Evolutionary conservation across 1,140 invertebrate genomes (phyloP).

Genomic region (Ceratitis capitata): DNA sequence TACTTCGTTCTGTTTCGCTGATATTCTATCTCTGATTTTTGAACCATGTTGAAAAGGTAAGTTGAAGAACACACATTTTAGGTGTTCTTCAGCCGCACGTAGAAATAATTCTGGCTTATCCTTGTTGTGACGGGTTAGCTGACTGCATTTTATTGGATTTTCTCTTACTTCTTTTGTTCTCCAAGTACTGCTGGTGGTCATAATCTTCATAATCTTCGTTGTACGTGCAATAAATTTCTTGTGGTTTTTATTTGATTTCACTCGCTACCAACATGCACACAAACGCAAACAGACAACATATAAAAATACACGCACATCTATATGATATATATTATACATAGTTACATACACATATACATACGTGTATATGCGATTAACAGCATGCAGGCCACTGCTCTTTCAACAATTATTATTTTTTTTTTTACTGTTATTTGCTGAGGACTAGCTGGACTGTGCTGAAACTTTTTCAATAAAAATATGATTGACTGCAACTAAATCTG

Average conservation of each 20-base stretch:
- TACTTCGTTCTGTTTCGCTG: too few species aligned
- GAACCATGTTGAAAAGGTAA: too few species aligned
- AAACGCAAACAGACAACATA: too few species aligned
- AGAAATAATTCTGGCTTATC: neutral
- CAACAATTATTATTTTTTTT: neutral
- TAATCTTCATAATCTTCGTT: neutral
- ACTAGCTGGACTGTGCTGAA: neutral
- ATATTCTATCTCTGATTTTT: too few species aligned
- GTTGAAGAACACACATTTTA: too few species aligned
- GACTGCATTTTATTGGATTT: neutral
- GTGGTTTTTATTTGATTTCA: neutral
- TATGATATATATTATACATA: too few species aligned
- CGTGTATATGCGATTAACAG: too few species aligned
- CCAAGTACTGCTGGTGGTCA: neutral
- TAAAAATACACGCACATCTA: too few species aligned
- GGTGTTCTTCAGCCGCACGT: neutral
- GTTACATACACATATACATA: too few species aligned
- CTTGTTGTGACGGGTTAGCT: neutral
- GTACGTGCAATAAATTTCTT: neutral
- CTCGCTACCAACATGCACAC: too few species aligned
- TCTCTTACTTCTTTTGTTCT: neutral
- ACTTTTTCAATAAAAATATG: constrained; percentile 31
- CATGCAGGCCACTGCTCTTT: neutral
- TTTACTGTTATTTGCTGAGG: neutral
- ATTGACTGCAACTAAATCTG: neutral